Conservation (phyloP, 2,113 vertebrate species). For the Circaetus cinerascens region DNA sequence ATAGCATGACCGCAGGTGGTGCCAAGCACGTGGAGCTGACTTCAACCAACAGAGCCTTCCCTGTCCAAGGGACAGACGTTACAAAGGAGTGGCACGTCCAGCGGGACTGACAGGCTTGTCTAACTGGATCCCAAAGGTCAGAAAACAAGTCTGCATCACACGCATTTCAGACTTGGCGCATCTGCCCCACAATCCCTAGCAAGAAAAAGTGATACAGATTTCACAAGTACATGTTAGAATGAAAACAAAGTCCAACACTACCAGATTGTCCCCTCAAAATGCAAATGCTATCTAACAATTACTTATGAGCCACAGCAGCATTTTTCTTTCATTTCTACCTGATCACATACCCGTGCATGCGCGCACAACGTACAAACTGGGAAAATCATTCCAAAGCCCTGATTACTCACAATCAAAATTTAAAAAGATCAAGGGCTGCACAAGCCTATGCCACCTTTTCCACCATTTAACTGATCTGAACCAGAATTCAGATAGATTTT, state of each 20-base stretch:
- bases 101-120: fast-evolving
- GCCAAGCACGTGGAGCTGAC: neutral
- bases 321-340: neutral
- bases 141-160: neutral
- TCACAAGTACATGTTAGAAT: neutral
- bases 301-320: neutral
- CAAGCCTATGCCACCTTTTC: neutral
- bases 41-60: neutral
- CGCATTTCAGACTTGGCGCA: fast-evolving
- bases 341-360: fast-evolving
- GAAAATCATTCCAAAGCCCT: neutral
- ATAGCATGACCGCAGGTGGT: neutral
- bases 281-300: neutral
- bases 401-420: neutral
- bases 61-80: neutral
- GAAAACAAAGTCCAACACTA: neutral
- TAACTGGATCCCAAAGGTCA: neutral
- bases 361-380: neutral
- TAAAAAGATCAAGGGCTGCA: neutral
- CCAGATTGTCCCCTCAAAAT: neutral
- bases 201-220: neutral
- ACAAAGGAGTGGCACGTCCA: neutral
- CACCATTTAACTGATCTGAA: neutral
- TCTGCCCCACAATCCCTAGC: neutral
- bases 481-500: neutral